Evolutionary conservation across 2,888 invertebrate genomes (phyloP).

Genomic region (Polyploca ridens): DNA sequence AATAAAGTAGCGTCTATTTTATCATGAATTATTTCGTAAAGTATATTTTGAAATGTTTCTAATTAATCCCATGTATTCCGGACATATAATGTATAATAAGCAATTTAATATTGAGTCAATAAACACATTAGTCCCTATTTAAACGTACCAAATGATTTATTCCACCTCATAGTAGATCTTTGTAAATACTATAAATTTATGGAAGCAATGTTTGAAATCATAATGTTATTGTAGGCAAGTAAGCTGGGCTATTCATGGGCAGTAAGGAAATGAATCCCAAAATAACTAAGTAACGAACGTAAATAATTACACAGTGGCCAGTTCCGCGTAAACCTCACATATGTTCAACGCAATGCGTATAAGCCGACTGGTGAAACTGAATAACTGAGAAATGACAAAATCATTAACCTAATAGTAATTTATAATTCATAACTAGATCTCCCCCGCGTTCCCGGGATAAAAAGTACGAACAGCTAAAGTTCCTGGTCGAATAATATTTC

Average conservation of each 20-base stretch:
- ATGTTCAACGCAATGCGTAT: constrained; percentile 48
- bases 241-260: constrained; percentile 39
- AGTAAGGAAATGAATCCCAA: constrained; percentile 55
- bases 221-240: constrained; percentile 18
- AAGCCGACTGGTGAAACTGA: constrained; percentile 34
- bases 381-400: constrained; percentile 22
- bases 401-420: constrained; percentile 1
- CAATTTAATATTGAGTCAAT: not conserved
- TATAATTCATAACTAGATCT: too few species aligned
- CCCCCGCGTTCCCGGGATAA: too few species aligned
- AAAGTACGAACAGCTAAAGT: too few species aligned
- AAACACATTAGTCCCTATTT: not conserved
- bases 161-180: not conserved
- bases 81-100: constrained; percentile 14
- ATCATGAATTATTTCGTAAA: constrained; percentile 67
- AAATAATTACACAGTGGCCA: constrained; percentile 55
- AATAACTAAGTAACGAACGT: constrained; percentile 62
- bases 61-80: constrained; percentile 48
- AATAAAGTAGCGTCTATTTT: constrained; percentile 76
- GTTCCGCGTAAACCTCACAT: constrained; percentile 55
- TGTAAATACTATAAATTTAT: not conserved
- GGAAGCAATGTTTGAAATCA: not conserved
- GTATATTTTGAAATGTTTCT: constrained; percentile 45
- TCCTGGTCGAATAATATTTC: too few species aligned
- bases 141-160: not conserved